These are phyloP conservation scores for Dinothrombium tinctorium DNA, from an alignment of 1,140 invertebrate species.

Conservation along the genomic window DNA sequence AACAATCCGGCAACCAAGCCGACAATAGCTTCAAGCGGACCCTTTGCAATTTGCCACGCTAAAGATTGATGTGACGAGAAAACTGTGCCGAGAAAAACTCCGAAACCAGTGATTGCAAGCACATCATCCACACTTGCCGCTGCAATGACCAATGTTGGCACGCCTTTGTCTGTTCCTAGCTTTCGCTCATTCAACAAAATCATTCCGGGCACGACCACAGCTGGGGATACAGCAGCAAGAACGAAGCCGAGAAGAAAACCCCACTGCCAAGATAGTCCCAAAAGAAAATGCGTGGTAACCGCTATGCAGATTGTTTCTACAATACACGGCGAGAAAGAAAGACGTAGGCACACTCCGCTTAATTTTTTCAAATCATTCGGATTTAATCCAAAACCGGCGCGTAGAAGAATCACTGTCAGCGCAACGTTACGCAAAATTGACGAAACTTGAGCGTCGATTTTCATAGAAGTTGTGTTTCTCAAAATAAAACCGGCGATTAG, in stretches of 20 bases:
- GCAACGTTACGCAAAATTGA: constrained; percentile 47
- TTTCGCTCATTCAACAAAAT: constrained; percentile 54
- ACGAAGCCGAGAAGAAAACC: constrained; percentile 57
- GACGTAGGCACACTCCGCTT: constrained; percentile 45
- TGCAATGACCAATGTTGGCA: constrained; percentile 83
- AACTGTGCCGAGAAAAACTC: constrained; percentile 40
- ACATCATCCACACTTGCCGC: constrained; percentile 72
- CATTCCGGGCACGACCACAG: constrained; percentile 75
- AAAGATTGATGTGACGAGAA: constrained; percentile 11
- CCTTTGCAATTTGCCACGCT: constrained; percentile 21
- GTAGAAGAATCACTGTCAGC: constrained; percentile 64
- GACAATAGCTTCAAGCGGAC: constrained; percentile 20
- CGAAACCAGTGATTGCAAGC: constrained; percentile 60
- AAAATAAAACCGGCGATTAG: constrained; percentile 12
- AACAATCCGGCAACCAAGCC: constrained; percentile 18
- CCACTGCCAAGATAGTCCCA: constrained; percentile 67
- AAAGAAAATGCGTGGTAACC: constrained; percentile 40
- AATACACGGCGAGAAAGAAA: constrained; percentile 65
- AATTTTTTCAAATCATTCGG: constrained; percentile 53
- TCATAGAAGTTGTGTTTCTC: constrained; percentile 4
- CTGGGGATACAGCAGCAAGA: constrained; percentile 72
- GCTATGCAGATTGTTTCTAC: constrained; percentile 44
- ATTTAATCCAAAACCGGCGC: constrained; percentile 79
- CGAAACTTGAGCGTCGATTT: neutral
- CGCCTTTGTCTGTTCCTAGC: constrained; percentile 74